Evolutionary conservation across 1,140 invertebrate genomes (phyloP).

Genomic region (Aporrectodea caliginosa): DNA sequence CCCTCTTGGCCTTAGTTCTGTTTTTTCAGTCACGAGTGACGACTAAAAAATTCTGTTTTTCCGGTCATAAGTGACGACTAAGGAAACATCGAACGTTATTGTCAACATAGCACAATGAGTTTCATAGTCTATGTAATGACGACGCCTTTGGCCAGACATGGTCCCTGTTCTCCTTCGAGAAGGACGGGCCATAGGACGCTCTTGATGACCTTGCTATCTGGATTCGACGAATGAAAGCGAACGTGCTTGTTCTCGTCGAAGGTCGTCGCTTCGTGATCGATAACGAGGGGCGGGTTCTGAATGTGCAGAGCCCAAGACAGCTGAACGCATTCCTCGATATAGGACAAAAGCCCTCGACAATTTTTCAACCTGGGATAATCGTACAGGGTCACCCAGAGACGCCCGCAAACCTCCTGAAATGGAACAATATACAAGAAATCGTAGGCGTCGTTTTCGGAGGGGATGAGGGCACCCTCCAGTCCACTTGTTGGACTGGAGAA

Average conservation of each 20-base stretch:
- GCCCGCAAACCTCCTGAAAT: conserved; percentile 63
- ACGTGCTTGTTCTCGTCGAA: conserved; percentile 64
- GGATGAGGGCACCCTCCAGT: no score
- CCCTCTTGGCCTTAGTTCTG: no score
- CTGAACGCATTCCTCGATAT: conserved; percentile 64
- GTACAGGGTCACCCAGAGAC: conserved; percentile 68
- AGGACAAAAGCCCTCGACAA: conserved; percentile 63
- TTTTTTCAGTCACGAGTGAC: no score
- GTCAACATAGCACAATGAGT: no score
- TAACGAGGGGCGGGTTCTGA: conserved; percentile 58
- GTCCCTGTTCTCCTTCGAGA: conserved; percentile 62
- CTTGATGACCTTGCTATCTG: conserved; percentile 60
- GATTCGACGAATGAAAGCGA: conserved; percentile 65
- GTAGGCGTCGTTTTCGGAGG: no score
- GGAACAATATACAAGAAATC: no score
- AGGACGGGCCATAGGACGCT: conserved; percentile 71
- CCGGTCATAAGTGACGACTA: no score
- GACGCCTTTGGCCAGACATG: conserved; percentile 69
- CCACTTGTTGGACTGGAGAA: no score
- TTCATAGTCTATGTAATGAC: conserved; percentile 72
- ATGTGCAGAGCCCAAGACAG: conserved; percentile 63
- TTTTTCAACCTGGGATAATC: conserved; percentile 70
- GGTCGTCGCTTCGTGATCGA: conserved; percentile 62
- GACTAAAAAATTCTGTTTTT: no score
- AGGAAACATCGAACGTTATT: no score